Conservation (phyloP, 2,113 vertebrate genomes). For the Percopsis transmontana region DNA sequence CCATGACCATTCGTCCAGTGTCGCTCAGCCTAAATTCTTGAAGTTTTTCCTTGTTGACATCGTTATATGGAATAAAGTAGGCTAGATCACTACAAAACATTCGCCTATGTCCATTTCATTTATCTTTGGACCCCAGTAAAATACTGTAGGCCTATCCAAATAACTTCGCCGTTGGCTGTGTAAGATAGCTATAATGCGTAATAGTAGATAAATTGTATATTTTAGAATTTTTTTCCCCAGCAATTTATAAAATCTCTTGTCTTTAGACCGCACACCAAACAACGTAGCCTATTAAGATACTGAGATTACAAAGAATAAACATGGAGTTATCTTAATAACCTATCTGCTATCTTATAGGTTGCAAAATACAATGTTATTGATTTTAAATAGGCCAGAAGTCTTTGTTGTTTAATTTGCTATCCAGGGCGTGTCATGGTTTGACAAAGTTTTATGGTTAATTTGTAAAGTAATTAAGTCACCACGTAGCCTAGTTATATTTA, state of each 20-base stretch:
- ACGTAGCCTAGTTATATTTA: not conserved
- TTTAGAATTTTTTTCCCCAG: not conserved
- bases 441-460: not conserved
- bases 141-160: too few relatives aligned
- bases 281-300: not conserved
- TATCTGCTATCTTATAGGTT: not conserved
- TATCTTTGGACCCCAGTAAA: too few relatives aligned
- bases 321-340: not conserved
- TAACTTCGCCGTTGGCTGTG: too few relatives aligned
- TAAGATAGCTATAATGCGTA: too few relatives aligned
- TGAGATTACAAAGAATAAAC: not conserved
- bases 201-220: too few relatives aligned
- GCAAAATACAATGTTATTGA: not conserved
- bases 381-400: too few relatives aligned
- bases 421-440: constrained; percentile 17
- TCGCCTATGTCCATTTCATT: too few relatives aligned
- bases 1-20: constrained; percentile 31
- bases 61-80: too few relatives aligned
- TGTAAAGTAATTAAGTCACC: not conserved
- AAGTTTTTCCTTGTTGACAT: too few relatives aligned
- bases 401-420: too few relatives aligned
- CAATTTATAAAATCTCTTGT: not conserved
- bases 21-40: not conserved
- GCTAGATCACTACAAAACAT: too few relatives aligned
- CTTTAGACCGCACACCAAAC: not conserved